Evolutionary conservation across 2,113 vertebrate genomes (phyloP).

Genomic region (Ciconia stormi): DNA sequence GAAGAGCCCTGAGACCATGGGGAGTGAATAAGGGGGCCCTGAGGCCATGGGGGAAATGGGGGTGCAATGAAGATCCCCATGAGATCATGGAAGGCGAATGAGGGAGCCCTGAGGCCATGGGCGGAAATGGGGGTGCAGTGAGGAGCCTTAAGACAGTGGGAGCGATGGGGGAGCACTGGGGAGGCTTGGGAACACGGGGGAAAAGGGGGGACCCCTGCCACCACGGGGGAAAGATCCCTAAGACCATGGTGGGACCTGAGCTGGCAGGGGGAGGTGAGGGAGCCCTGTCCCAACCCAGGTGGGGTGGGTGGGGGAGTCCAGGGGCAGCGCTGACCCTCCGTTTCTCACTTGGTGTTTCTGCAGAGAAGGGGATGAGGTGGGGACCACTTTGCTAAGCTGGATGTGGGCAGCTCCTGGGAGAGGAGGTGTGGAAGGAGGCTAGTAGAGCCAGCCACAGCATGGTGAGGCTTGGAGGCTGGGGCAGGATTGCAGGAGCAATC

Average conservation of each 20-base stretch:
- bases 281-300: accelerated
- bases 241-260: background rate
- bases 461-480: background rate
- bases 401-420: background rate
- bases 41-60: background rate
- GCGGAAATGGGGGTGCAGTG: background rate
- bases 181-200: background rate
- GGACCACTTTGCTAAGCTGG: background rate
- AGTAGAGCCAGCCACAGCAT: background rate
- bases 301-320: accelerated
- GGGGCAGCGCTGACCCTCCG: accelerated
- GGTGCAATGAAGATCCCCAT: background rate
- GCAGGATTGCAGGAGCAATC: background rate
- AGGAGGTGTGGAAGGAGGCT: background rate
- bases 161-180: background rate
- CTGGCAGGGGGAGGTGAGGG: background rate
- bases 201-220: background rate
- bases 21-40: background rate
- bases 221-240: accelerated
- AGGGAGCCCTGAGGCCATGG: background rate
- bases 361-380: background rate
- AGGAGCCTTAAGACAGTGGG: background rate
- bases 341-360: background rate
- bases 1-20: background rate
- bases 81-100: background rate